Evolutionary conservation across 2,113 vertebrate genomes (phyloP).

Genomic region (Sander lucioperca): DNA sequence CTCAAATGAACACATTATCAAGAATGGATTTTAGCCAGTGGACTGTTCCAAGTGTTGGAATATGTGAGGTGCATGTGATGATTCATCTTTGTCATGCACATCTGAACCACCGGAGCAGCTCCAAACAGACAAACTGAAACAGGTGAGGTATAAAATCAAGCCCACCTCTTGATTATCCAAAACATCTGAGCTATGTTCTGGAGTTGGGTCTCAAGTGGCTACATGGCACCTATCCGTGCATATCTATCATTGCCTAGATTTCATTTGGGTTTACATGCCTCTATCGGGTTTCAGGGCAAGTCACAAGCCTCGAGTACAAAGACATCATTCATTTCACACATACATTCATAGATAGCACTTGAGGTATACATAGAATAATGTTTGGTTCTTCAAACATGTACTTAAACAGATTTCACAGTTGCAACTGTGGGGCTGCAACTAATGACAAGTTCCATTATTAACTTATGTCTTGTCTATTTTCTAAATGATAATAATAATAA

Average conservation of each 20-base stretch:
- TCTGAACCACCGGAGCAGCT: conserved; percentile 46
- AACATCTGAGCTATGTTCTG: conserved; percentile 55
- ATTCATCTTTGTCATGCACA: conserved; percentile 50
- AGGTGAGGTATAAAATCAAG: conserved; percentile 63
- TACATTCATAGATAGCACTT: conserved; percentile 12
- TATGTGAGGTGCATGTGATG: conserved; percentile 35
- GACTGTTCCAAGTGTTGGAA: conserved; percentile 38
- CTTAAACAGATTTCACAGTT: not conserved
- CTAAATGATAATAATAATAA: not conserved
- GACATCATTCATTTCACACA: conserved; percentile 25
- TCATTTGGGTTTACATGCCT: conserved; percentile 31
- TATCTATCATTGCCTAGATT: conserved; percentile 42
- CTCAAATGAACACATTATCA: conserved; percentile 22
- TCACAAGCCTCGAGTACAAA: conserved; percentile 33
- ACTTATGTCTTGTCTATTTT: not conserved
- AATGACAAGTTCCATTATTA: not conserved
- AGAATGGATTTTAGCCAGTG: conserved; percentile 17
- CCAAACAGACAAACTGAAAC: conserved; percentile 62
- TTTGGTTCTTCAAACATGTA: not conserved
- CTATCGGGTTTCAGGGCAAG: conserved; percentile 32
- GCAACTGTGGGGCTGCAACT: not conserved
- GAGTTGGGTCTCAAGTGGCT: conserved; percentile 39
- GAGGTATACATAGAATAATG: not conserved
- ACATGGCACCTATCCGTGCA: conserved; percentile 28
- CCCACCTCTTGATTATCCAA: conserved; percentile 50